Evolutionary conservation across 2,113 vertebrate genomes (phyloP).

Genomic region (Regulus satrapa): DNA sequence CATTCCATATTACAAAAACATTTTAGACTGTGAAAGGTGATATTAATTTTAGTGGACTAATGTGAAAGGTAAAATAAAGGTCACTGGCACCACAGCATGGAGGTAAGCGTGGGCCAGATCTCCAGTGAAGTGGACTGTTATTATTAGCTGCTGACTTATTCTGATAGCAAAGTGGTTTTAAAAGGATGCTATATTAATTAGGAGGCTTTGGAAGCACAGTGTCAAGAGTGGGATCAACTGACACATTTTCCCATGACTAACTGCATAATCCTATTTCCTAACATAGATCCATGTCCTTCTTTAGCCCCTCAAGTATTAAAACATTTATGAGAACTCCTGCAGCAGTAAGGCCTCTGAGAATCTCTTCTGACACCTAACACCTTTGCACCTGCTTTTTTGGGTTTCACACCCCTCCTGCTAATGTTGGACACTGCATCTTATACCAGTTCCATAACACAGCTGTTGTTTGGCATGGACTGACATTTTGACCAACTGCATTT

Average conservation of each 20-base stretch:
- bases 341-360: neutral
- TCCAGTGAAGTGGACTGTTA: neutral
- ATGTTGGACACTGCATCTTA: neutral
- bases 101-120: neutral
- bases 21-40: neutral
- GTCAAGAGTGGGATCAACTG: neutral
- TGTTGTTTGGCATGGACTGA: constrained; percentile 36
- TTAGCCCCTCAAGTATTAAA: neutral
- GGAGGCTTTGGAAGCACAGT: neutral
- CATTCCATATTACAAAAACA: neutral
- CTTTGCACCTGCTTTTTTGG: constrained; percentile 54
- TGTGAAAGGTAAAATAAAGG: neutral
- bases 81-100: neutral
- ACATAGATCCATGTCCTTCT: neutral
- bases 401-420: constrained; percentile 52
- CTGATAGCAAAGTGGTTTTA: neutral
- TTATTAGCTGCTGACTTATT: constrained; percentile 11
- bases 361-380: constrained; percentile 43
- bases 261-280: constrained; percentile 13
- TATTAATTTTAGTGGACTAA: neutral
- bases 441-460: constrained; percentile 32
- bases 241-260: neutral
- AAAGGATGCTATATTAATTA: constrained; percentile 7
- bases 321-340: neutral
- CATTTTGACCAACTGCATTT: neutral